Evolutionary conservation across 2,888 invertebrate genomes (phyloP).

Genomic region (Bembecia ichneumoniformis): DNA sequence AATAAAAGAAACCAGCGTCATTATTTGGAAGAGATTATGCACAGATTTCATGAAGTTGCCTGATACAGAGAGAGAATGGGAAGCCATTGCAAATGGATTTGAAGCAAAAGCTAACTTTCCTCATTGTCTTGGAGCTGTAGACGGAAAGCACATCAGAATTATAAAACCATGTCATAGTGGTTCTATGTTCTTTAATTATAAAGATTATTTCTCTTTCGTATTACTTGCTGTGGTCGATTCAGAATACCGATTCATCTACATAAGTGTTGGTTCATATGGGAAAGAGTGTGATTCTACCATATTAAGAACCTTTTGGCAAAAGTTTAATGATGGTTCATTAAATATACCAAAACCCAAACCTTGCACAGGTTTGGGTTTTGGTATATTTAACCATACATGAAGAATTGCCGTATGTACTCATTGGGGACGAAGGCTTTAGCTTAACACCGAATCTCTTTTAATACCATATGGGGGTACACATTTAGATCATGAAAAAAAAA

Average conservation of each 20-base stretch:
- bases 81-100: background rate
- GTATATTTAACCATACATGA: too few species aligned
- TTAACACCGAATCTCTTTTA: background rate
- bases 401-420: background rate
- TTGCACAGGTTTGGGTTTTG: background rate
- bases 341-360: background rate
- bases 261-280: constrained; percentile 1
- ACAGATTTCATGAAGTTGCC: background rate
- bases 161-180: constrained; percentile 1
- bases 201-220: constrained; percentile 1
- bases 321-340: background rate
- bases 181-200: constrained; percentile 2
- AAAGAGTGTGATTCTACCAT: background rate
- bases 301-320: background rate
- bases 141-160: constrained; percentile 4
- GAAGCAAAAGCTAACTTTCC: background rate
- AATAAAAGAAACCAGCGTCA: background rate
- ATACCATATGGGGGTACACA: background rate
- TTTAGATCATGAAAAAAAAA: background rate
- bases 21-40: background rate
- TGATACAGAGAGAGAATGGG: background rate
- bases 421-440: background rate
- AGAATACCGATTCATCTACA: constrained; percentile 1
- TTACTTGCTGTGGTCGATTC: constrained; percentile 1
- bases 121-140: constrained; percentile 2